Percentiles rank a stretch among this genome's conserved stretches.
These are phyloP conservation scores for Coelopa frigida DNA, from an alignment of 1,140 invertebrate genomes.

Conservation along the genomic window DNA sequence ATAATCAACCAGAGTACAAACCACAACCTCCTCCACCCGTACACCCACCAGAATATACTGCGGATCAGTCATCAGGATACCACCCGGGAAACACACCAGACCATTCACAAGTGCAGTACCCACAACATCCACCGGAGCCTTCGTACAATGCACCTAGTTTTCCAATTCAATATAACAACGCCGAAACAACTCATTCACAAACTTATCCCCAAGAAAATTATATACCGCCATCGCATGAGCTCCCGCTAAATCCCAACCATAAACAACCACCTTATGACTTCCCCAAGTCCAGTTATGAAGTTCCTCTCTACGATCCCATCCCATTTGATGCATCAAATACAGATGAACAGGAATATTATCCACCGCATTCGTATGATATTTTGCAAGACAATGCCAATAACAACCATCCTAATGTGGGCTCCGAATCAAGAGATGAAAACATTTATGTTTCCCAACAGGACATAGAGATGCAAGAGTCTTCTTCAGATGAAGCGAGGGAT, in stretches of 20 bases:
- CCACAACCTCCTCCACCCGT: no score
- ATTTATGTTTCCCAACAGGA: no score
- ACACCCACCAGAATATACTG: no score
- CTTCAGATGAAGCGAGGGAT: no score
- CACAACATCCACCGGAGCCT: background rate
- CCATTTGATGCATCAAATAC: constrained; percentile 33
- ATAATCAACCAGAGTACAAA: no score
- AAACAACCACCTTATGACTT: constrained; percentile 36
- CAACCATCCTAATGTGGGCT: no score
- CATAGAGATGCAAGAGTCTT: no score
- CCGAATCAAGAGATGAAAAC: no score
- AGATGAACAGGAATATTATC: constrained; percentile 34
- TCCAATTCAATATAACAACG: no score
- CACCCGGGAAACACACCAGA: background rate
- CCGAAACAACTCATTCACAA: constrained; percentile 5
- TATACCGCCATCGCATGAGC: constrained; percentile 24
- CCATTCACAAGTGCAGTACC: background rate
- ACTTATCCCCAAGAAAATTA: constrained; percentile 26
- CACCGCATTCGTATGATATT: constrained; percentile 19
- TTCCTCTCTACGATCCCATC: constrained; percentile 40
- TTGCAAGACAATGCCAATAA: no score
- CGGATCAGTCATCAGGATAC: background rate
- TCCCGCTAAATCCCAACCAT: constrained; percentile 31
- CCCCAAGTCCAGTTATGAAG: constrained; percentile 41
- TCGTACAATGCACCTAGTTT: no score